phyloP scores from a whole-genome alignment of 2,888 invertebrate genomes.

The Matsumyia berberina region DNA sequence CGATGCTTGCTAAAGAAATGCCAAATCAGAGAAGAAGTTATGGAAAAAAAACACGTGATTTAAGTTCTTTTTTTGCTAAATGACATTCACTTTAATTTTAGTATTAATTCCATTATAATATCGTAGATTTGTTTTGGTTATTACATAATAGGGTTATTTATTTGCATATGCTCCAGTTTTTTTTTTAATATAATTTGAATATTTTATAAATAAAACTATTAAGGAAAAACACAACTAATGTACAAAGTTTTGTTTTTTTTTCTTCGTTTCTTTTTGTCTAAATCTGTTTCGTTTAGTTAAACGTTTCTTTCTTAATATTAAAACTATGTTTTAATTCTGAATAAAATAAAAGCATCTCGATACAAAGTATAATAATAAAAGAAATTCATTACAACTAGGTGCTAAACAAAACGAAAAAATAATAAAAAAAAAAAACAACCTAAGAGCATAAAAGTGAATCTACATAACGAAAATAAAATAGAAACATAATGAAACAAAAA shows the following conservation, averaged over 20 bases:
- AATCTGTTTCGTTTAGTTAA: not conserved
- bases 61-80: constrained; percentile 61
- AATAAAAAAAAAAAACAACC: constrained; percentile 70
- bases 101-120: constrained; percentile 74
- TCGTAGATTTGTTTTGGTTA: constrained; percentile 61
- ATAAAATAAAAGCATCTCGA: not conserved
- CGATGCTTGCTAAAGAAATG: too few relatives aligned
- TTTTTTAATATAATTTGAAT: constrained; percentile 33
- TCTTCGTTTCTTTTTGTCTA: constrained; percentile 1
- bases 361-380: not conserved
- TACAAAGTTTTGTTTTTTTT: constrained; percentile 24
- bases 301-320: constrained; percentile 33
- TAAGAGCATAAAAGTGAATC: constrained; percentile 52
- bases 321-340: constrained; percentile 58
- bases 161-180: constrained; percentile 21
- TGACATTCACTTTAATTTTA: constrained; percentile 71
- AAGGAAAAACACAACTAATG: constrained; percentile 34
- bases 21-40: not conserved
- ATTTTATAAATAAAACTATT: constrained; percentile 46
- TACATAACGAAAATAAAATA: constrained; percentile 15
- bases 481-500: constrained; percentile 13
- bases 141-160: constrained; percentile 29
- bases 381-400: constrained; percentile 13
- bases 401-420: constrained; percentile 20
- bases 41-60: constrained; percentile 11